A percentile compares a stretch with the other conserved stretches of the same genome.
These are phyloP conservation scores for Seira sanloemensis DNA, from an alignment of 2,888 invertebrate species.

Conservation along the genomic window DNA sequence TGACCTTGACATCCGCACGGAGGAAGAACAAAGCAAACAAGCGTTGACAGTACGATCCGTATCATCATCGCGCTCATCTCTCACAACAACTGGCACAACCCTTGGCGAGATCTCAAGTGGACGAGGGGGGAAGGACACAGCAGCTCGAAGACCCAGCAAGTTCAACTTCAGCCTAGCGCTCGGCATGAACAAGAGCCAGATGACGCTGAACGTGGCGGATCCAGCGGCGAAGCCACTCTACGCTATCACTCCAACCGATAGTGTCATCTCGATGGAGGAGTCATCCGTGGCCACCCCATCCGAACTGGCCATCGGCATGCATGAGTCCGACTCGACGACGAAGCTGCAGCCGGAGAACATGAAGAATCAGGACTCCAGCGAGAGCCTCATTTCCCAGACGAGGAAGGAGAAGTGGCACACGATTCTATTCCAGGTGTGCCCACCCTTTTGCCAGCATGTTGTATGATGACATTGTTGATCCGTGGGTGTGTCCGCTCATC, in stretches of 20 bases:
- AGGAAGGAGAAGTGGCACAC: slow-evolving; percentile 80
- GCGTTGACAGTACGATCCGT: slow-evolving; percentile 24
- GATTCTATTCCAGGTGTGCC: slow-evolving; percentile 87
- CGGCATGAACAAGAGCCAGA: slow-evolving; percentile 26
- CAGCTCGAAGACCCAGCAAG: slow-evolving; percentile 15
- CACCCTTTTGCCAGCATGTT: slow-evolving; percentile 83
- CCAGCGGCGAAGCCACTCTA: slow-evolving; percentile 67
- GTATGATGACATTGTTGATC: slow-evolving; percentile 79
- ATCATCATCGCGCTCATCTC: slow-evolving; percentile 30
- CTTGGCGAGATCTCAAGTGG: slow-evolving; percentile 25
- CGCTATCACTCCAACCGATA: slow-evolving; percentile 69
- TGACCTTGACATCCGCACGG: slow-evolving; percentile 59
- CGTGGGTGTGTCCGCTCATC: slow-evolving; percentile 82
- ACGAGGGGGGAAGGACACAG: slow-evolving; percentile 24
- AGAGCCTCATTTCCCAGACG: slow-evolving; percentile 67
- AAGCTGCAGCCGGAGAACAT: slow-evolving; percentile 66
- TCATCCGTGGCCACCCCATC: slow-evolving; percentile 55
- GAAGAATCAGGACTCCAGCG: slow-evolving; percentile 71
- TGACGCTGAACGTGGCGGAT: slow-evolving; percentile 50
- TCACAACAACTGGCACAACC: slow-evolving; percentile 28
- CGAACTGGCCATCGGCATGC: slow-evolving; percentile 68
- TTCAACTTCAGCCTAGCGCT: slow-evolving; percentile 11
- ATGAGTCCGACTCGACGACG: slow-evolving; percentile 69
- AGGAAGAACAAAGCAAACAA: slow-evolving; percentile 54
- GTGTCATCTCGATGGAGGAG: slow-evolving; percentile 54